These are phyloP conservation scores for Hirtodrosophila cameraria DNA, from an alignment of 2,888 invertebrate genomes.

Conservation along the genomic window DNA sequence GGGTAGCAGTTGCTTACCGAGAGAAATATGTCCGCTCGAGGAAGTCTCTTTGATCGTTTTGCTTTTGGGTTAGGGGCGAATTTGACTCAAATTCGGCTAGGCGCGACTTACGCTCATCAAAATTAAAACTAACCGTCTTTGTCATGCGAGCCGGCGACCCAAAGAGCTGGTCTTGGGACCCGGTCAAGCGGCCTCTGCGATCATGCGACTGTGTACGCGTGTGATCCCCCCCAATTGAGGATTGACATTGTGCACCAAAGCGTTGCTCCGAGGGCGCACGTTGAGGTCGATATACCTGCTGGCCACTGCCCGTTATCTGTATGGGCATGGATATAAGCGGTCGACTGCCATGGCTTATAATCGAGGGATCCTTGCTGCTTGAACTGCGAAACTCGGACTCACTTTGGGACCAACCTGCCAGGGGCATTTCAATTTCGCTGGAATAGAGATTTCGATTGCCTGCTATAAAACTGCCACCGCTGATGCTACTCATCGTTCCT, in stretches of 20 bases:
- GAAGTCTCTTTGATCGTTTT: slow-evolving; percentile 78
- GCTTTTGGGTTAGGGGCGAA: slow-evolving; percentile 70
- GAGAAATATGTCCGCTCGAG: slow-evolving; percentile 82
- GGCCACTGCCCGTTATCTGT: slow-evolving; percentile 61
- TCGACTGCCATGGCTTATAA: slow-evolving; percentile 57
- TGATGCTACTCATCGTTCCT: slow-evolving; percentile 50
- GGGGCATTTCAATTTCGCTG: slow-evolving; percentile 72
- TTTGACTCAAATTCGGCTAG: slow-evolving; percentile 79
- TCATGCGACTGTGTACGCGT: slow-evolving; percentile 83
- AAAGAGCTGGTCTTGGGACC: slow-evolving; percentile 79
- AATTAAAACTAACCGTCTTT: slow-evolving; percentile 84
- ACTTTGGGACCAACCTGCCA: slow-evolving; percentile 42
- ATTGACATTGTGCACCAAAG: slow-evolving; percentile 63
- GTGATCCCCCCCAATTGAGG: slow-evolving; percentile 76
- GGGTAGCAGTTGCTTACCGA: slow-evolving; percentile 82
- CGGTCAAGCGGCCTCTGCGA: slow-evolving; percentile 71
- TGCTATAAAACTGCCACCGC: slow-evolving; percentile 69
- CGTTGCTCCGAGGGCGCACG: slow-evolving; percentile 81
- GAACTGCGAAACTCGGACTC: slow-evolving; percentile 57
- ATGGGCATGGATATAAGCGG: slow-evolving; percentile 77
- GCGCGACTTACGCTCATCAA: slow-evolving; percentile 83
- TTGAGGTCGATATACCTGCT: slow-evolving; percentile 47
- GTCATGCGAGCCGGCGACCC: slow-evolving; percentile 77
- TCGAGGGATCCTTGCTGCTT: slow-evolving; percentile 63
- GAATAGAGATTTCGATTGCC: slow-evolving; percentile 77